Base-by-base conservation (phyloP, 2,113 vertebrate genomes). In the Pipa parva region DNA sequence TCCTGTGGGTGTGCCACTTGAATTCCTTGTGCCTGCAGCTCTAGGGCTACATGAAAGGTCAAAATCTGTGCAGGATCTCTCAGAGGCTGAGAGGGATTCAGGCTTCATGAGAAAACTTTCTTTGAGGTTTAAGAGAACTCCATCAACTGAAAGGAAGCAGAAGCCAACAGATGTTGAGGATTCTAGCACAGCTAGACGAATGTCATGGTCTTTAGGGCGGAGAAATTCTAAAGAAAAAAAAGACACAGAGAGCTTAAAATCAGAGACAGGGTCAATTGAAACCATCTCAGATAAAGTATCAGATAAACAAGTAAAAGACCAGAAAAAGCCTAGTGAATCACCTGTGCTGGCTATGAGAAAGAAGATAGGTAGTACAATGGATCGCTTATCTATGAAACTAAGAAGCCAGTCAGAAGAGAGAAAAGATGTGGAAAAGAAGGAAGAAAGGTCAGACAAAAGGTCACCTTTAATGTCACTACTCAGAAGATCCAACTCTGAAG, bases 51-150 rank as follows among this genome's bases (percentile, higher is more conserved):
- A 79, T 4, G 88, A 92, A 74, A 93, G 95, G 74, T 94, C 94
- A n/a, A 95, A 89, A 74, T 98, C 95, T 0, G 96, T 97, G 66
- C 96, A 92, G 77, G 94, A 98, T 76, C 86, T 99, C 49, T 86
- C 87, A 1, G 89, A 93, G 73, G 88, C 90, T 69, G 81, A 91
- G 61, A 95, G 92, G 74, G 95, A 97, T 57, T 84, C 88, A 7
- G 81, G 95, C 57, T 93, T 98, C 26, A 92, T 95, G 77, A 92
- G 85, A 73, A 92, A 93, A 71, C 90, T 98, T 39, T 93, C 92
- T 10, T 76, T 92, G 82, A 89, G 93, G 21, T 80, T 98, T 52
- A 91, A 84, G 71, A 84, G 89, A 71, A 86, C 90, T 1, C 92
- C 94, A 0, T 90, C 92, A 0, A 60, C 81, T 0, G 95, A 97